phyloP scores from a whole-genome alignment of 2,797 vertebrate species.

The Perodicticus potto region DNA sequence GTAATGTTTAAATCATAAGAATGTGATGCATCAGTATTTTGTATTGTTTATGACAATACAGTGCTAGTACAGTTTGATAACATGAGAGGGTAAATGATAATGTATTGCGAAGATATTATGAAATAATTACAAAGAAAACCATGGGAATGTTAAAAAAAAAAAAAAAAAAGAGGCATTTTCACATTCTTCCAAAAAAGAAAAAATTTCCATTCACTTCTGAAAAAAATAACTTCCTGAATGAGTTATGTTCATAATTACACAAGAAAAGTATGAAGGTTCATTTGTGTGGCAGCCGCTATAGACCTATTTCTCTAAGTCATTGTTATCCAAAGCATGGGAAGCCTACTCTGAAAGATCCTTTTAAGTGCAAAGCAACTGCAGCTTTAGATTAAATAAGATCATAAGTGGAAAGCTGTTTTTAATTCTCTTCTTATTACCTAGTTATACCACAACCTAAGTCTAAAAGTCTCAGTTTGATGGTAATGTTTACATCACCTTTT shows the following conservation, averaged over 20 bases:
- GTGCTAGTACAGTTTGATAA: background rate
- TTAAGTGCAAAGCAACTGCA: constrained; percentile 10
- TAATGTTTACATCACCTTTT: background rate
- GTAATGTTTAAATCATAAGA: constrained; percentile 43
- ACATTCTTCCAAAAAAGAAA: constrained; percentile 30
- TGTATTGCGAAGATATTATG: background rate
- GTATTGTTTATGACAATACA: background rate
- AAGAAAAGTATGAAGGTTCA: background rate
- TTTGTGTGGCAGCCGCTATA: background rate
- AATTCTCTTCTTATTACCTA: background rate
- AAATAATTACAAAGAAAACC: constrained; percentile 25
- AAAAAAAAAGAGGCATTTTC: background rate
- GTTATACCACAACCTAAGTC: background rate
- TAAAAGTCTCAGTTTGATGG: background rate
- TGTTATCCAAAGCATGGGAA: background rate
- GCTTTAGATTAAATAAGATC: constrained; percentile 46
- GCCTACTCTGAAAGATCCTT: background rate
- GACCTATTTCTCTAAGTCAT: background rate
- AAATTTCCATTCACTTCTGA: background rate
- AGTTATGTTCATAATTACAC: constrained; percentile 35
- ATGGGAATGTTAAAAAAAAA: background rate
- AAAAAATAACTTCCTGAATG: constrained; percentile 26
- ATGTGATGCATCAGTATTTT: constrained; percentile 18
- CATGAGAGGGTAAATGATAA: background rate
- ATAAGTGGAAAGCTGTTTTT: constrained; percentile 18